Base-by-base conservation (phyloP, 2,797 vertebrate species). In the Danio aesculapii region DNA sequence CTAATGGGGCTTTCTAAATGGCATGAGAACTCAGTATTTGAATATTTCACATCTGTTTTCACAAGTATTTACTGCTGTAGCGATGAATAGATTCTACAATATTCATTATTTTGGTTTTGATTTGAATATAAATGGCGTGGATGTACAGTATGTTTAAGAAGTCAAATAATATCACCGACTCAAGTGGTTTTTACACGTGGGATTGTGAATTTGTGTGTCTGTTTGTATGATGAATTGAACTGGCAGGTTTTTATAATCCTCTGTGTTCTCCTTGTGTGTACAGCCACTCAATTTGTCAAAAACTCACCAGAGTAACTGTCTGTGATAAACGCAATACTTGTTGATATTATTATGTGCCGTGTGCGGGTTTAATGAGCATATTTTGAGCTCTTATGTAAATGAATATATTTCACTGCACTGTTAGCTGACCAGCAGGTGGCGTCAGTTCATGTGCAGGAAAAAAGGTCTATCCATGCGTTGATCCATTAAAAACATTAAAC, bases 391-490 rank as follows among this genome's bases (percentile, higher is more conserved):
- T 21, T 53, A 43, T 70, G 66, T 70, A 43, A 46, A 68, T 30
- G 7, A 61, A 78, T 17, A 55, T 43, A 70, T 55, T 64, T 16
- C 71, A 69, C 43, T 16, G 50, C 64, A 46, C 8, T 72, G 46
- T 61, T 39, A 55, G 17, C 30, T 67, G 53, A 53, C 83, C 89
- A 92, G 84, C 85, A 90, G 89, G 82, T 84, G 91, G 88, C 82
- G 21, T 64, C 85, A 84, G 57, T 53, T 81, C 75, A 49, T 81
- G 66, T 55, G 44, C 44, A 64, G 47, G 43, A 46, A 62, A 63
- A 19, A 41, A 5, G 49, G 16, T 61, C 6, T 30, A 17, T 49
- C 11, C 19, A 10, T 52, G 59, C 11, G 53, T 64, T 74, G 55
- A 10, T 44, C 8, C 59, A 75, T 55, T 58, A 66, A 50, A 76